These are phyloP conservation scores for Montipora capricornis DNA, from an alignment of 64 coral and sea anemone genomes.

Conservation along the genomic window DNA sequence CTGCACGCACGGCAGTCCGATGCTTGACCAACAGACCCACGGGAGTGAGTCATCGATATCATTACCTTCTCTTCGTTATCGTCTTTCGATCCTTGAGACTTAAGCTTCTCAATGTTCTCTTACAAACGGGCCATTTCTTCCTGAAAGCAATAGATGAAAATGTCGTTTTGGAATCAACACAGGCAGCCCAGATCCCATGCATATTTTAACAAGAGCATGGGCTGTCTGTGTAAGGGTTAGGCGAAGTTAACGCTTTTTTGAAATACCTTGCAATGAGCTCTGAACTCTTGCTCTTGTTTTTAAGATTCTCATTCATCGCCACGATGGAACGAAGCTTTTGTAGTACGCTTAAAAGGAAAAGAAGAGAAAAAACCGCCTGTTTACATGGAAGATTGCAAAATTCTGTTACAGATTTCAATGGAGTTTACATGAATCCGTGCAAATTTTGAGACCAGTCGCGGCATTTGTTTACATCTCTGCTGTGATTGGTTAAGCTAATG, in stretches of 20 bases:
- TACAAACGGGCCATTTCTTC: conserved; percentile 96
- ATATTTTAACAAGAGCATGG: not conserved
- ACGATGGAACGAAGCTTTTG: conserved; percentile 94
- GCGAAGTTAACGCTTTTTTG: not conserved
- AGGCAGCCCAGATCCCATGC: too few species aligned
- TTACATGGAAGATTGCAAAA: too few species aligned
- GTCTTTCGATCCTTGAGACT: conserved; percentile 91
- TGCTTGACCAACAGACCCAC: too few species aligned
- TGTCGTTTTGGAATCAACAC: too few species aligned
- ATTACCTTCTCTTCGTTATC: conserved; percentile 93
- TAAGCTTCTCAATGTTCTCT: conserved; percentile 91
- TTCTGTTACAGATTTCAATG: too few species aligned
- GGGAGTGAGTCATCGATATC: not conserved
- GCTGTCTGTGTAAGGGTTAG: not conserved
- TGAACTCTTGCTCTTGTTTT: conserved; percentile 97
- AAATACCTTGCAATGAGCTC: conserved; percentile 95
- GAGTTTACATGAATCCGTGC: too few species aligned
- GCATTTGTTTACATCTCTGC: too few species aligned
- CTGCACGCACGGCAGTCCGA: too few species aligned
- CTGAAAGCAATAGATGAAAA: conserved; percentile 38
- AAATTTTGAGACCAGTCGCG: too few species aligned
- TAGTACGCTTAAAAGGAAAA: conserved; percentile 66
- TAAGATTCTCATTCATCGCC: conserved; percentile 98
- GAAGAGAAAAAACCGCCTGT: not conserved
- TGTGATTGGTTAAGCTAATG: too few species aligned